Evolutionary conservation across 2,888 invertebrate genomes (phyloP), one percentile per base, ranked within the genome.

Genomic region (Agrochola litura): DNA sequence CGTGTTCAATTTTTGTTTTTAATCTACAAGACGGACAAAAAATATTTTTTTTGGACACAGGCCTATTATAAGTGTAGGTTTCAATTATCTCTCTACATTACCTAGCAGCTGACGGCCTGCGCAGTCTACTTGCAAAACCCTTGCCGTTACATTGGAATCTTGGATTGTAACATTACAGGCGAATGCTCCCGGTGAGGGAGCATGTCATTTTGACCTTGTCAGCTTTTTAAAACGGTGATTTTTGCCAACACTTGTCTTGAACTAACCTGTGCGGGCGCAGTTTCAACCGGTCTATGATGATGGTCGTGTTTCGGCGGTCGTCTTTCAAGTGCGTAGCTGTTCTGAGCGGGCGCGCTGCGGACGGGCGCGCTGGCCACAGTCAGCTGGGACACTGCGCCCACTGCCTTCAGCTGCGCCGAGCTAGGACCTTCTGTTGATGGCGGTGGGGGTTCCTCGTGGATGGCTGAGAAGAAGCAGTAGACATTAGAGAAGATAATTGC

Each of bases 351-450:
- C 77, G 97, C 97, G n/a, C 97, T 97, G 86, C 97, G 96, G 1
- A 97, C 97, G 1, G 97, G 97, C n/a, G 97, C 95, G 82, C 97
- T 97, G 87, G 97, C 97, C 2, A 96, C 97, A 1, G 97, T 97
- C 64, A 97, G 93, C 74, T 97, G 97, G 0, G 97, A 97, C 6
- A 97, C 97, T 2, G 97, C 97, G 8, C 95, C 94, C 58, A 97
- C 95, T 3, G 96, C 92, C 90, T 96, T 96, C 86, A 96, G 91
- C 85, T 95, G 95, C 0, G 94, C 95, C 2, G 91, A 89, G 85
- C 93, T 91, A 1, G 92, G 91, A 8, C 89, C 88, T 10, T 94
- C 95, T 0, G 92, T 86, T 0, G 91, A 74, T 12, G 91, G 84
- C 30, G 92, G 88, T 6, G 90, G 83, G 0, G 89, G 79, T 37